Conservation (phyloP, 2,797 vertebrate genomes). For the Anas flavirostris region DNA sequence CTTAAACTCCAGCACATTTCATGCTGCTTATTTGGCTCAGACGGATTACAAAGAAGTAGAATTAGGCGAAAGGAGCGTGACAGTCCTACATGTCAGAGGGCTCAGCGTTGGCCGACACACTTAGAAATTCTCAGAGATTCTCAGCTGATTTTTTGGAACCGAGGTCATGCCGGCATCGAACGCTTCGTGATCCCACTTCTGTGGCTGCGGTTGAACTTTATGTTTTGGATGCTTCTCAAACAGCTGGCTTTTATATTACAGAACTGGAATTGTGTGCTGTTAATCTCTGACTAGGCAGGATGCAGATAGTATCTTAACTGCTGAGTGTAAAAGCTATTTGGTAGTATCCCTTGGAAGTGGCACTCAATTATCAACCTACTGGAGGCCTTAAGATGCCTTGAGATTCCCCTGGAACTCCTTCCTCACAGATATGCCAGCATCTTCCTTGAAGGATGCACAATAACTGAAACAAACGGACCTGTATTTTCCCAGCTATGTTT, state of each 20-base stretch:
- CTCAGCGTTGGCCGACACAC: background rate
- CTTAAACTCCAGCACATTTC: constrained; percentile 12
- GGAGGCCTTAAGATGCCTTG: background rate
- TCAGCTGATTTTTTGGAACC: background rate
- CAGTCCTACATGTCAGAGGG: background rate
- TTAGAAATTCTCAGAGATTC: background rate
- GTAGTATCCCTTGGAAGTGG: background rate
- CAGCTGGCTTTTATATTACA: background rate
- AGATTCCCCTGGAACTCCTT: background rate
- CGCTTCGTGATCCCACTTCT: background rate
- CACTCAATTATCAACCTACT: background rate
- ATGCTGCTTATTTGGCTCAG: background rate
- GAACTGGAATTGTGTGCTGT: background rate
- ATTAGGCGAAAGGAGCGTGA: background rate
- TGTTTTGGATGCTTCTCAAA: background rate
- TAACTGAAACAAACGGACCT: background rate
- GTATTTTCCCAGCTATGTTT: background rate
- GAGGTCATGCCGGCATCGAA: background rate
- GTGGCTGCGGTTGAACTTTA: background rate
- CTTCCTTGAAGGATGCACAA: background rate
- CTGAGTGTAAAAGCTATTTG: background rate
- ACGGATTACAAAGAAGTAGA: background rate
- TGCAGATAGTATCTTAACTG: background rate
- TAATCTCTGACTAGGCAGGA: background rate
- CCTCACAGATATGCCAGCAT: background rate